Conservation (phyloP, 2,888 invertebrate species). For the Brachypalpus laphriformis region DNA sequence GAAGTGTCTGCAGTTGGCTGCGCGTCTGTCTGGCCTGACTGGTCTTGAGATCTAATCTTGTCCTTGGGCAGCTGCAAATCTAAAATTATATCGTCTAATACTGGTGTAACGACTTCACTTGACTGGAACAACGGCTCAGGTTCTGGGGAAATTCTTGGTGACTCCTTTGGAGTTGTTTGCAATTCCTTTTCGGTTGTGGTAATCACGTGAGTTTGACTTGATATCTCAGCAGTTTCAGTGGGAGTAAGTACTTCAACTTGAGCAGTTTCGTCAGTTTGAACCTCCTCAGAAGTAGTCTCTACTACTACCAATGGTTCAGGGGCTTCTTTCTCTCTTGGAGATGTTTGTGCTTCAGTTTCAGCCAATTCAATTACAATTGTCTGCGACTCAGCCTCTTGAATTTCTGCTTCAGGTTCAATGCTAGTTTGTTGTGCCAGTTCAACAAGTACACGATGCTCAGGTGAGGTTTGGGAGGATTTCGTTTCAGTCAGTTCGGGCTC, state of each 20-base stretch:
- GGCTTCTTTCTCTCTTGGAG: conserved; percentile 77
- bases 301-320: conserved; percentile 66
- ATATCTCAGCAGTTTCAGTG: conserved; percentile 78
- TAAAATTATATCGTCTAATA: conserved; percentile 81
- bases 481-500: conserved; percentile 83
- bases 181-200: conserved; percentile 80
- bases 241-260: conserved; percentile 21
- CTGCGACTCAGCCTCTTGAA: conserved; percentile 80
- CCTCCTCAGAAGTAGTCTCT: conserved; percentile 77
- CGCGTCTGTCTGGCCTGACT: conserved; percentile 78
- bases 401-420: conserved; percentile 76
- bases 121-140: conserved; percentile 74
- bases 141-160: conserved; percentile 71
- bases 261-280: conserved; percentile 75
- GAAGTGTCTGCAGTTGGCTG: conserved; percentile 76
- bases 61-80: conserved; percentile 76
- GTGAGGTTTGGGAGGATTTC: conserved; percentile 83
- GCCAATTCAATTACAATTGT: conserved; percentile 78
- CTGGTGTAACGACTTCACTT: conserved; percentile 80
- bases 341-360: conserved; percentile 82
- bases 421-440: conserved; percentile 81
- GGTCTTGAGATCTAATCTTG: conserved; percentile 76
- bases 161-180: conserved; percentile 80
- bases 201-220: conserved; percentile 78
- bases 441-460: conserved; percentile 77